phyloP scores from a whole-genome alignment of 2,797 vertebrate species.

The Diplodus sargus region DNA sequence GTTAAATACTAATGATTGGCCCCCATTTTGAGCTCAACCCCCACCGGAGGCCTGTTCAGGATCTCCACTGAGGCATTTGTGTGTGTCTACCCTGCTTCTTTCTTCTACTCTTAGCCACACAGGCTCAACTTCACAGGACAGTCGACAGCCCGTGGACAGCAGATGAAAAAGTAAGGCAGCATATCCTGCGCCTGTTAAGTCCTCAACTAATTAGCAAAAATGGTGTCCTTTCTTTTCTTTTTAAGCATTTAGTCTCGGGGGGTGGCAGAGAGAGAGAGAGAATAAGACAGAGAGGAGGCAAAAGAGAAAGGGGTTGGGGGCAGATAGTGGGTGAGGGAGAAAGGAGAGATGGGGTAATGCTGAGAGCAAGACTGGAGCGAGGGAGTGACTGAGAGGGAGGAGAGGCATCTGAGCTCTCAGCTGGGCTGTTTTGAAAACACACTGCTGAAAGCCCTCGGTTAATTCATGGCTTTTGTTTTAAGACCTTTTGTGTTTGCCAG shows the following conservation, averaged over 20 bases:
- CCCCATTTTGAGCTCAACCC: slow-evolving; percentile 83
- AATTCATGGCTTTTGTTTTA: slow-evolving; percentile 99
- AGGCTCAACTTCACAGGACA: slow-evolving; percentile 86
- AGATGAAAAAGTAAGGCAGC: slow-evolving; percentile 87
- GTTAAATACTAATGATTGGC: slow-evolving; percentile 84
- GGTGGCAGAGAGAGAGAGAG: slow-evolving; percentile 70
- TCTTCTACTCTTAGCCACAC: slow-evolving; percentile 88
- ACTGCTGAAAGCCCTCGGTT: slow-evolving; percentile 95
- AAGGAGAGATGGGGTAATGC: slow-evolving; percentile 63
- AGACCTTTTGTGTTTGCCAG: slow-evolving; percentile 95
- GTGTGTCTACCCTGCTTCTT: slow-evolving; percentile 77
- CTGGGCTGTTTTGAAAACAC: slow-evolving; percentile 99
- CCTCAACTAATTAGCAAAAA: slow-evolving; percentile 99
- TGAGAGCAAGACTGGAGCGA: slow-evolving; percentile 67
- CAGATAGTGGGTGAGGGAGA: slow-evolving; percentile 75
- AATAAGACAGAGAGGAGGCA: slow-evolving; percentile 67
- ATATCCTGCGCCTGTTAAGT: slow-evolving; percentile 92
- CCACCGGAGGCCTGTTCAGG: slow-evolving; percentile 84
- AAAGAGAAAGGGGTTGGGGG: slow-evolving; percentile 52
- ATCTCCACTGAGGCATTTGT: slow-evolving; percentile 84
- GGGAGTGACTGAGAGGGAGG: slow-evolving; percentile 80
- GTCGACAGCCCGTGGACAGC: slow-evolving; percentile 87
- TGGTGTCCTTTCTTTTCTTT: slow-evolving; percentile 88
- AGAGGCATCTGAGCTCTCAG: slow-evolving; percentile 92
- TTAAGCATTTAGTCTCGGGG: slow-evolving; percentile 91